A percentile compares a stretch with the other conserved stretches of the same genome.
Evolutionary conservation across 2,888 invertebrate genomes (phyloP).

Genomic region (Tenthredo amoena): DNA sequence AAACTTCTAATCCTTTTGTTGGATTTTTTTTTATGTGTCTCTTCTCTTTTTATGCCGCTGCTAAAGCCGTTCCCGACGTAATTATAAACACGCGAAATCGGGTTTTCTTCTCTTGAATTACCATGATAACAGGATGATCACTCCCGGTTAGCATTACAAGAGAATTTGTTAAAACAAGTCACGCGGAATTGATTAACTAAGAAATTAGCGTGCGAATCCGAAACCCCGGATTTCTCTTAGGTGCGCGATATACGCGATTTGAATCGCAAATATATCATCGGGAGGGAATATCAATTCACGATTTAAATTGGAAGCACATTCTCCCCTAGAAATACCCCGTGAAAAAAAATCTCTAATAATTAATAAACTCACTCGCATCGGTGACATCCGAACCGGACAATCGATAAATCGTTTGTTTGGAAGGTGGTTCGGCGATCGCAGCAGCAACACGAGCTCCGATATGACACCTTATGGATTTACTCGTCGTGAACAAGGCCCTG

Average conservation of each 20-base stretch:
- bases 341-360: not conserved
- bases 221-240: not conserved
- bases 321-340: too few species aligned
- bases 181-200: not conserved
- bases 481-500: slow-evolving; percentile 84
- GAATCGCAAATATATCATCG: not conserved
- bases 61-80: not conserved
- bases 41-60: not conserved
- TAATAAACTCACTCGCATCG: slow-evolving; percentile 56
- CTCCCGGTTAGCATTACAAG: slow-evolving; percentile 7
- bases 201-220: not conserved
- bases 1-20: too few species aligned
- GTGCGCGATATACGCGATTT: not conserved
- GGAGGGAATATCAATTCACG: not conserved
- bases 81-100: slow-evolving; percentile 8
- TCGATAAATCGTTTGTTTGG: slow-evolving; percentile 65
- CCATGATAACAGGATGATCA: not conserved
- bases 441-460: slow-evolving; percentile 80
- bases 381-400: slow-evolving; percentile 61
- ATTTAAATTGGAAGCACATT: not conserved
- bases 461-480: slow-evolving; percentile 82
- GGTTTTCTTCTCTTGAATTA: not conserved
- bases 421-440: slow-evolving; percentile 70
- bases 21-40: not conserved
- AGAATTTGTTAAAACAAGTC: not conserved